Conservation (phyloP, 2,888 invertebrate species). For the Drosophila infuscata region DNA sequence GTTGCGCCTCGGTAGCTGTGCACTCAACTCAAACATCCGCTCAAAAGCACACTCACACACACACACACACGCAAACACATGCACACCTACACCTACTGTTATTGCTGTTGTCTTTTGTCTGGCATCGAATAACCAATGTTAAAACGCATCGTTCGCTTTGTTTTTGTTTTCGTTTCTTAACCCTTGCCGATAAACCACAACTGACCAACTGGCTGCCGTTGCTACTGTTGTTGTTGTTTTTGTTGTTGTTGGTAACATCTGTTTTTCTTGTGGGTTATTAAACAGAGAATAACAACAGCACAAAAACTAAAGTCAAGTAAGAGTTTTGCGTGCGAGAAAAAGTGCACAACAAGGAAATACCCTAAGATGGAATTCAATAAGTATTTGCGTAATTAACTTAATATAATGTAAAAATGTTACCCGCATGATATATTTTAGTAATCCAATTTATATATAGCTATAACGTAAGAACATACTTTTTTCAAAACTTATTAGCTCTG, state of each 20-base stretch:
- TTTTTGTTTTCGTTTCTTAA: conserved; percentile 31
- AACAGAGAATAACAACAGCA: conserved; percentile 28
- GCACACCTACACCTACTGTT: conserved; percentile 33
- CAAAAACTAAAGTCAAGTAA: conserved; percentile 11
- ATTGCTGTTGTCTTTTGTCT: conserved; percentile 31
- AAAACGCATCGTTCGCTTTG: conserved; percentile 32
- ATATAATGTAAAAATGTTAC: background rate
- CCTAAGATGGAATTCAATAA: background rate
- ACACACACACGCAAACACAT: conserved; percentile 8
- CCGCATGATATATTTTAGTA: background rate
- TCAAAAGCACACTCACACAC: conserved; percentile 38
- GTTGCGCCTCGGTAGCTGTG: conserved; percentile 79
- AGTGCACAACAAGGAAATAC: conserved; percentile 15
- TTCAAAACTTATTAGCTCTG: background rate
- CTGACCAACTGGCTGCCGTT: conserved; percentile 56
- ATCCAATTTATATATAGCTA: background rate
- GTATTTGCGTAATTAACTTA: background rate
- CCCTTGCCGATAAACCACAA: conserved; percentile 56
- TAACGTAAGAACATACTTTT: background rate
- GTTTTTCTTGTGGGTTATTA: conserved; percentile 40
- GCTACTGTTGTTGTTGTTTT: background rate
- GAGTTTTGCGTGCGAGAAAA: background rate
- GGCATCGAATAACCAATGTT: conserved; percentile 45
- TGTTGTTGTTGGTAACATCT: conserved; percentile 50
- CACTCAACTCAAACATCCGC: conserved; percentile 79